Conservation (phyloP, 2,797 vertebrate genomes). For the Etheostoma nigrum region DNA sequence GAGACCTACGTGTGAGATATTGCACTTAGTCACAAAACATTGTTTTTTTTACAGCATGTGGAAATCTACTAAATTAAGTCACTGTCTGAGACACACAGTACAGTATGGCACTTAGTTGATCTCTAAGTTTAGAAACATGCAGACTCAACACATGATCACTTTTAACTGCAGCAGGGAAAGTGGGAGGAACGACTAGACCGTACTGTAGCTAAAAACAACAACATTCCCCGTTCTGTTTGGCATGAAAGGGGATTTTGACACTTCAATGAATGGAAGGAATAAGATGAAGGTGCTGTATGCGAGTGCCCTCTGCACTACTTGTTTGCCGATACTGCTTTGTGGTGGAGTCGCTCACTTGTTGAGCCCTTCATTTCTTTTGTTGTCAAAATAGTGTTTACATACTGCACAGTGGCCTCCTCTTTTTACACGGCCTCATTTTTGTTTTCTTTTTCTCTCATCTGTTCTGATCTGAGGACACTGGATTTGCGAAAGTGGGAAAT, state of each 20-base stretch:
- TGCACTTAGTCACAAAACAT: conserved; percentile 83
- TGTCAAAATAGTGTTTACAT: conserved; percentile 37
- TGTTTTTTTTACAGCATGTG: conserved; percentile 73
- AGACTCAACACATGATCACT: conserved; percentile 69
- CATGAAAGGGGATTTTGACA: conserved; percentile 55
- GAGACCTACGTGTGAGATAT: conserved; percentile 78
- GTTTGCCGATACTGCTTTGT: conserved; percentile 44
- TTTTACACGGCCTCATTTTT: conserved; percentile 56
- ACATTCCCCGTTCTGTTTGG: conserved; percentile 56
- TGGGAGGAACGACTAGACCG: conserved; percentile 29
- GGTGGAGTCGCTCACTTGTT: conserved; percentile 48
- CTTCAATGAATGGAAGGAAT: conserved; percentile 38
- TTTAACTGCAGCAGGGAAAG: conserved; percentile 48
- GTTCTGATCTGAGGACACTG: conserved; percentile 34
- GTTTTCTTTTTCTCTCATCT: conserved; percentile 45
- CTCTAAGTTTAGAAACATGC: conserved; percentile 79
- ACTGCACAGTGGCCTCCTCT: conserved; percentile 46
- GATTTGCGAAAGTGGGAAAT: conserved; percentile 29
- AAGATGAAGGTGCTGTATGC: conserved; percentile 49
- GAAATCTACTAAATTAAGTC: conserved; percentile 78
- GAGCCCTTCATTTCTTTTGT: conserved; percentile 30
- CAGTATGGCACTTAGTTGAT: conserved; percentile 84
- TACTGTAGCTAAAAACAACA: conserved; percentile 34
- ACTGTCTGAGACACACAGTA: conserved; percentile 78
- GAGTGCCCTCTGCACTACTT: conserved; percentile 34